phyloP scores from a whole-genome alignment of 2,888 invertebrate species.

The Plutella xylostella region DNA sequence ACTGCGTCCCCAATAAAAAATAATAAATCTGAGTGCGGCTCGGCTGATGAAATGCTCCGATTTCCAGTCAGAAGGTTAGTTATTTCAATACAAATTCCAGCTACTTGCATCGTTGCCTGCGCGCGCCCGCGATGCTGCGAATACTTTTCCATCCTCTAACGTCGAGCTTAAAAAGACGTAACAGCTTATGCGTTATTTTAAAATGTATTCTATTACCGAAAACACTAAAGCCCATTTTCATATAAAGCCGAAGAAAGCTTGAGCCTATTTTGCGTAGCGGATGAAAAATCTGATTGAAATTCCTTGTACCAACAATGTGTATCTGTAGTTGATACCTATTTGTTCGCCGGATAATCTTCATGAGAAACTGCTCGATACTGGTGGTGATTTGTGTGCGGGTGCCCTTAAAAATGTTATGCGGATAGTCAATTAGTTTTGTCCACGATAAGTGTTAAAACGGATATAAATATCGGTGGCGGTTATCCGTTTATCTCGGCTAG shows the following conservation, averaged over 20 bases:
- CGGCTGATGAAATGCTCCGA: constrained; percentile 59
- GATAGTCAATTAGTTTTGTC: constrained; percentile 46
- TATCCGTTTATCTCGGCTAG: constrained; percentile 6
- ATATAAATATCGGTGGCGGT: constrained; percentile 32
- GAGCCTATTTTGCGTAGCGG: neutral
- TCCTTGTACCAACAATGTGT: constrained; percentile 64
- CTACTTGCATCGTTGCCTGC: constrained; percentile 58
- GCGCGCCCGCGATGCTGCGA: constrained; percentile 65
- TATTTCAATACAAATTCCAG: constrained; percentile 69
- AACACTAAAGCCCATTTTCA: constrained; percentile 15
- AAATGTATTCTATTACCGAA: constrained; percentile 16
- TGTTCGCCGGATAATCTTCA: constrained; percentile 51
- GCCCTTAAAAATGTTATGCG: constrained; percentile 45
- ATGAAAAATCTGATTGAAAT: constrained; percentile 56
- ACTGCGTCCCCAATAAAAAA: constrained; percentile 52
- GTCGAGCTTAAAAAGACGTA: constrained; percentile 25
- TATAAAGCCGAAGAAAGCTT: neutral
- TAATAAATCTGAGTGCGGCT: constrained; percentile 57
- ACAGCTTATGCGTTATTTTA: constrained; percentile 12
- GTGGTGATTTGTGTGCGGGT: constrained; percentile 42
- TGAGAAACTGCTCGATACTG: constrained; percentile 36
- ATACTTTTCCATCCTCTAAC: constrained; percentile 58
- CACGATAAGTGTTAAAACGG: constrained; percentile 48
- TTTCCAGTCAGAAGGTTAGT: constrained; percentile 56
- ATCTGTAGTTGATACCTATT: constrained; percentile 49